Base-by-base conservation (phyloP, 2,113 vertebrate genomes). In the Coreoperca whiteheadi region DNA sequence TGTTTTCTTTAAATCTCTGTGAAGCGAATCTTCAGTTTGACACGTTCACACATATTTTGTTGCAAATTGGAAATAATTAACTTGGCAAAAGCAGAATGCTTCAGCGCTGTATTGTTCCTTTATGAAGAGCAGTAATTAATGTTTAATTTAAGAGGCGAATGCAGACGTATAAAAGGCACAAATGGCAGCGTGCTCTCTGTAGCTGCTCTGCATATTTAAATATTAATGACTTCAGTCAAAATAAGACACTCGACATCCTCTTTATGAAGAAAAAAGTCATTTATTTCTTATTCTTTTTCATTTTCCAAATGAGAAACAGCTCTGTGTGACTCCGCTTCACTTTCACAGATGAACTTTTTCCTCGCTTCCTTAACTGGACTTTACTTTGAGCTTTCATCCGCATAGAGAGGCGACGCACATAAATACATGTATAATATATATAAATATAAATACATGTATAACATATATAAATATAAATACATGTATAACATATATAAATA, bases 11-110 rank as follows among this genome's bases (percentile, higher is more conserved):
- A 28, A 32, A 51, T 65, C 50, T 87, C 65, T 75, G 46, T 63
- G 71, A 79, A 81, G 54, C 65, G 50, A 74, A 60, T 77, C 72
- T 77, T 77, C 79, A 79, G 57, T 74, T 74, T 84, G 81, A 91
- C 85, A 88, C 82, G 72, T 92, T 83, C 87, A 75, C 82, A 88
- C 84, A 85, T 76, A 68, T 88, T 91, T 92, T 86, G 89, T 85
- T 87, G 80, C 54, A 92, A 86, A 93, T 92, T 93, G 88, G 91
- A 91, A 85, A 91, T 94, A 90, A 94, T 93, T 85, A 94, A 87
- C 84, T 81, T 30, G 41, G 83, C 75, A 39, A 76, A 84, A 81
- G 76, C 87, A 74, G 83, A 85, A 87, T 67, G 79, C 87, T 91
- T 85, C 85, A 86, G 91, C 72, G 70, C 87, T 71, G 81, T 63